phyloP scores from a whole-genome alignment of 2,113 vertebrate species.

The Rhombomys opimus region DNA sequence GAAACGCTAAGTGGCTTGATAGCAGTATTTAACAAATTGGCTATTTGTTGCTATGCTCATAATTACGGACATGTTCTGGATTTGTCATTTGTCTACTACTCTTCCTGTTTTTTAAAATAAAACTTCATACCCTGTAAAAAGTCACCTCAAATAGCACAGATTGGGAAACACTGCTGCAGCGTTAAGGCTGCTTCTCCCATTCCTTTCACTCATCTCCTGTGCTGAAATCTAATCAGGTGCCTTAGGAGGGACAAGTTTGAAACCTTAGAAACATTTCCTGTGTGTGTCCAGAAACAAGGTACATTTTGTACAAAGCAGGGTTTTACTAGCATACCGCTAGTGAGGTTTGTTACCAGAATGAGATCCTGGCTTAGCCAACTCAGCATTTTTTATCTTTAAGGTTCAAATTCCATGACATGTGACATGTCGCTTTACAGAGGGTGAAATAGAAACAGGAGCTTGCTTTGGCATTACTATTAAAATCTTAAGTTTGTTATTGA shows the following conservation, averaged over 20 bases:
- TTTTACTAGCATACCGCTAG: constrained; percentile 40
- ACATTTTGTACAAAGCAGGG: constrained; percentile 66
- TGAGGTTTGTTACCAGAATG: constrained; percentile 53
- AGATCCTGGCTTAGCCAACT: constrained; percentile 43
- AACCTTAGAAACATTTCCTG: constrained; percentile 63
- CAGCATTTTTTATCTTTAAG: constrained; percentile 64
- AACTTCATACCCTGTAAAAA: background rate
- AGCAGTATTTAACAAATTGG: background rate
- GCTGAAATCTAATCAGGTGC: constrained; percentile 66
- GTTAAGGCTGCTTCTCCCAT: background rate
- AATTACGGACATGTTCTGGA: background rate
- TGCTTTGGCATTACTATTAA: constrained; percentile 49
- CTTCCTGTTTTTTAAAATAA: constrained; percentile 7
- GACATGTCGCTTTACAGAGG: constrained; percentile 47
- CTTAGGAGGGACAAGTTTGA: constrained; percentile 48
- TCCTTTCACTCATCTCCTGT: background rate
- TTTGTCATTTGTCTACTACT: constrained; percentile 2
- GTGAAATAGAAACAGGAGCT: constrained; percentile 1
- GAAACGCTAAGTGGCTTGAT: constrained; percentile 9
- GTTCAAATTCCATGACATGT: constrained; percentile 66
- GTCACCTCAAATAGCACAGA: background rate
- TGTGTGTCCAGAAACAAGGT: constrained; percentile 63
- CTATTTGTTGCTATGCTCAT: constrained; percentile 13
- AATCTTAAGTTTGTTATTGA: constrained; percentile 54
- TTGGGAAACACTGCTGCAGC: background rate